phyloP scores from a whole-genome alignment of 2,888 invertebrate genomes.

The Clitarchus hookeri region DNA sequence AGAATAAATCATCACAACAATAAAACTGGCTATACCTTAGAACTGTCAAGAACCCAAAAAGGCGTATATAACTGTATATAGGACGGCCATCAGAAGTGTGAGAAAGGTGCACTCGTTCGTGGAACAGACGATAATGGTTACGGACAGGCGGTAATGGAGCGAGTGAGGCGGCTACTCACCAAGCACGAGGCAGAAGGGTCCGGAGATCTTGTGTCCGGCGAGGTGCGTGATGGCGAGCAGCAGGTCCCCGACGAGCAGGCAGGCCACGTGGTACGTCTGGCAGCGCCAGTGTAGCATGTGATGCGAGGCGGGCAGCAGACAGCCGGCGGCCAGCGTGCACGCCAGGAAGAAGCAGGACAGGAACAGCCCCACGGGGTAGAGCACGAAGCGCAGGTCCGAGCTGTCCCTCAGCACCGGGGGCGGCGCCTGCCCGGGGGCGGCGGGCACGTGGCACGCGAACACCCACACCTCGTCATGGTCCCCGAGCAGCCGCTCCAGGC shows the following conservation, averaged over 20 bases:
- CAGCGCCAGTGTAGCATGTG: conserved; percentile 89
- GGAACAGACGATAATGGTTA: too few species aligned
- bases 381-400: conserved; percentile 65
- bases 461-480: conserved; percentile 59
- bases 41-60: too few species aligned
- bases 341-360: conserved; percentile 81
- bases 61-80: too few species aligned
- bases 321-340: conserved; percentile 78
- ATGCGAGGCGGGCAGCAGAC: conserved; percentile 78
- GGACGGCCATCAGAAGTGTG: too few species aligned
- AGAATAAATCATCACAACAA: too few species aligned
- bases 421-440: background rate
- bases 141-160: too few species aligned
- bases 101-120: too few species aligned
- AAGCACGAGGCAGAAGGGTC: background rate
- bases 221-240: conserved; percentile 79
- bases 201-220: conserved; percentile 59
- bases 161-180: conserved; percentile 3
- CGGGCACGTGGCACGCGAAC: conserved; percentile 60
- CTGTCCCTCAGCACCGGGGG: conserved; percentile 32
- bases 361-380: conserved; percentile 78
- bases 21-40: too few species aligned
- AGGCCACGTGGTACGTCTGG: conserved; percentile 84
- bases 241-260: conserved; percentile 79
- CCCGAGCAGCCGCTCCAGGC: conserved; percentile 57